Percentiles rank a stretch among this genome's conserved stretches.
phyloP scores from a whole-genome alignment of 2,113 vertebrate species.

The Ciconia stormi region DNA sequence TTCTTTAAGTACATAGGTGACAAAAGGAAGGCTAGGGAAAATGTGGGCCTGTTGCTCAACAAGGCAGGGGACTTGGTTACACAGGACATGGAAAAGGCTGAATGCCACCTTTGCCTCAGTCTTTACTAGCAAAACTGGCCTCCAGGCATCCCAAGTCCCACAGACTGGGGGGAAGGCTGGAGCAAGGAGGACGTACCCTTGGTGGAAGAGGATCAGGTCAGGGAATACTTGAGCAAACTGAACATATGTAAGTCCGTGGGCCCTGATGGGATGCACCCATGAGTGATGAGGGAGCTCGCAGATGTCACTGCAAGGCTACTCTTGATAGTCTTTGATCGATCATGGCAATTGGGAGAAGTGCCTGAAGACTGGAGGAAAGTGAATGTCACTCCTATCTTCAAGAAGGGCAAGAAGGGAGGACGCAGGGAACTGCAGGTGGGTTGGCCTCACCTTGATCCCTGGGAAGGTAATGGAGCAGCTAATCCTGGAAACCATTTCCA shows the following conservation, averaged over 20 bases:
- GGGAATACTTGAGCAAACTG: background rate
- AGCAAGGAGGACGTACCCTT: background rate
- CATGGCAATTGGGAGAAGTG: background rate
- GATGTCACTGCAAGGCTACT: background rate
- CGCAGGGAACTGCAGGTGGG: background rate
- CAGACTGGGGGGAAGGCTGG: background rate
- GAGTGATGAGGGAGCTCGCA: background rate
- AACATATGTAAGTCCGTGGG: background rate
- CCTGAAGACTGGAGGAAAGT: background rate
- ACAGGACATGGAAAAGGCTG: too few species aligned
- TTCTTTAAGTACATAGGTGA: background rate
- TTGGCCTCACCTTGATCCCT: background rate
- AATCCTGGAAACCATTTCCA: background rate
- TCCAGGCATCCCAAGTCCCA: background rate
- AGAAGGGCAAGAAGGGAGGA: background rate
- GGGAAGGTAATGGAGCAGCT: background rate
- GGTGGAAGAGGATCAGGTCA: background rate
- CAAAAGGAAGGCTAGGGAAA: background rate
- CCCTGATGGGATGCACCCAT: background rate
- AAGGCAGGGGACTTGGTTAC: background rate
- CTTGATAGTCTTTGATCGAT: background rate
- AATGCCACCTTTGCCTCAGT: background rate
- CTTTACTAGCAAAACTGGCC: background rate
- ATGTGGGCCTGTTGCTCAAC: background rate
- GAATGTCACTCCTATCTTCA: background rate